These are phyloP conservation scores for Penelope pileata DNA, from an alignment of 2,113 vertebrate species.

Conservation along the genomic window DNA sequence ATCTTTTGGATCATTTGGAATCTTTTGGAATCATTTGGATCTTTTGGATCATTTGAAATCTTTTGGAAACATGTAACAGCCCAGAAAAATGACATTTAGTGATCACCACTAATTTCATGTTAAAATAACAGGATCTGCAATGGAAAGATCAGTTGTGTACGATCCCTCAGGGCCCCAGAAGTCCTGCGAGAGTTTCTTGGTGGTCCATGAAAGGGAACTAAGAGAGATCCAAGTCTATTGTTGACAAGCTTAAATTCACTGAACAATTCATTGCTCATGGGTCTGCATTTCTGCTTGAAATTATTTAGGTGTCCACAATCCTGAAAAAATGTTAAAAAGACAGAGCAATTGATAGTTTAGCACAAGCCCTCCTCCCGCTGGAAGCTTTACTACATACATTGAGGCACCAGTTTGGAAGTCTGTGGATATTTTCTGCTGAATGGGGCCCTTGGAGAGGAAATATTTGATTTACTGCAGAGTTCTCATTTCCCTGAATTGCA, in stretches of 20 bases:
- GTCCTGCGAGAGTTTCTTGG: background rate
- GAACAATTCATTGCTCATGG: background rate
- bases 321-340: background rate
- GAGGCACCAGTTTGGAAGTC: constrained; percentile 29
- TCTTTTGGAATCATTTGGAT: background rate
- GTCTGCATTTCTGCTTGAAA: background rate
- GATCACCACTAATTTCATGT: background rate
- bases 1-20: background rate
- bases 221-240: background rate
- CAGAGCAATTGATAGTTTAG: background rate
- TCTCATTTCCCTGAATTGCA: constrained; percentile 72
- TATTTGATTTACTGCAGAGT: constrained; percentile 72
- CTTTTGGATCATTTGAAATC: background rate
- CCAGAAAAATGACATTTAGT: background rate
- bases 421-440: constrained; percentile 61
- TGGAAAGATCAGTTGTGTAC: background rate
- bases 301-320: background rate
- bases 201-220: background rate
- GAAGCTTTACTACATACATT: constrained; percentile 60
- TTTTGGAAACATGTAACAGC: background rate
- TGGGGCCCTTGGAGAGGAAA: constrained; percentile 65
- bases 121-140: background rate
- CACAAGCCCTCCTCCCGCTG: constrained; percentile 53
- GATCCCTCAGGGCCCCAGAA: background rate
- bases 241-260: background rate